These are phyloP conservation scores for Poecilia velifera DNA, from an alignment of 2,797 vertebrate species.

Conservation along the genomic window DNA sequence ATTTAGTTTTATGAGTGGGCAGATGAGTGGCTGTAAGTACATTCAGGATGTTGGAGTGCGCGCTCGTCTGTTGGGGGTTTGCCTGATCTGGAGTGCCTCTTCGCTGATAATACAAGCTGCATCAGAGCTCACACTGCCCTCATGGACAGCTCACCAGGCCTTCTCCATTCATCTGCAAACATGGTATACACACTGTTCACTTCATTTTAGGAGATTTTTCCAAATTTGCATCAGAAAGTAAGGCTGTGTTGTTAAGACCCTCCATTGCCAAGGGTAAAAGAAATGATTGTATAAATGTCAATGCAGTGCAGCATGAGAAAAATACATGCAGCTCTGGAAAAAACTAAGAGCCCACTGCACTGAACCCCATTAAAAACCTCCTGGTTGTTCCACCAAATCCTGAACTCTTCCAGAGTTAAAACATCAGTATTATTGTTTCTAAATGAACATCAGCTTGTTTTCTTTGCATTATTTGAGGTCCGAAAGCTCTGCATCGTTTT, in stretches of 20 bases:
- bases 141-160: slow-evolving; percentile 25
- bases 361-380: no score
- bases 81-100: slow-evolving; percentile 55
- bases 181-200: neutral
- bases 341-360: no score
- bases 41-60: slow-evolving; percentile 66
- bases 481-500: no score
- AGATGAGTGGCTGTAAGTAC: slow-evolving; percentile 60
- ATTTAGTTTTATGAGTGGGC: slow-evolving; percentile 59
- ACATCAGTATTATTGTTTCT: no score
- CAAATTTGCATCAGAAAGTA: neutral
- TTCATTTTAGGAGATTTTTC: neutral
- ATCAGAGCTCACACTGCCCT: slow-evolving; percentile 28
- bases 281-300: neutral
- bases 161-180: slow-evolving; percentile 4
- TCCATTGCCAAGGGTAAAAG: neutral
- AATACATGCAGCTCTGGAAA: neutral
- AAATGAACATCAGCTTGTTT: no score
- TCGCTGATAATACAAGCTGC: slow-evolving; percentile 46
- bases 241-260: neutral
- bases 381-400: no score
- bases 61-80: slow-evolving; percentile 57
- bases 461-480: no score
- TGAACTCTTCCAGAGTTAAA: no score
- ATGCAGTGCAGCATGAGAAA: neutral